Percentiles rank a stretch among this genome's conserved stretches.
Conservation (phyloP, 1,140 invertebrate genomes). For the Drosophila varians region DNA sequence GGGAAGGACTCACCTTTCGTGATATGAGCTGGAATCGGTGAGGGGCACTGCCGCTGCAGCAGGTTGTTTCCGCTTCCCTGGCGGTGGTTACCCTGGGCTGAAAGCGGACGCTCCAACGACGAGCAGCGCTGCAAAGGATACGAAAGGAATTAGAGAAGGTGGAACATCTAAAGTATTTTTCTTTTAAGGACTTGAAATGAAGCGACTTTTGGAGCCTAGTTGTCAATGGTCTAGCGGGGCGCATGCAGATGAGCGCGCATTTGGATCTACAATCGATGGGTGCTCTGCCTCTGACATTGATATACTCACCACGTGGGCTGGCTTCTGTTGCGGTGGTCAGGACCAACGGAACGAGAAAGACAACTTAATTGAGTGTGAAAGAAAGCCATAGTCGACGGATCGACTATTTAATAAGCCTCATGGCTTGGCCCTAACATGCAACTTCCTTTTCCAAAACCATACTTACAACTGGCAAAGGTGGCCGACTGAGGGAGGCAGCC, state of each 20-base stretch:
- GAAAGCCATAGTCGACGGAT: constrained; percentile 3
- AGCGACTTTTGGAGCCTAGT: constrained; percentile 19
- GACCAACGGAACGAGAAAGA: constrained; percentile 59
- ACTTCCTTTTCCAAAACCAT: too few species aligned
- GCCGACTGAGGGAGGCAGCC: constrained; percentile 83
- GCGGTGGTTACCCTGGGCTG: constrained; percentile 86
- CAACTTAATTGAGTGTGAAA: constrained; percentile 53
- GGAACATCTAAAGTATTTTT: accelerated
- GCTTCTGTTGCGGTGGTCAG: constrained; percentile 61
- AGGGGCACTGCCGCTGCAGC: constrained; percentile 86
- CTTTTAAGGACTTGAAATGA: constrained; percentile 13
- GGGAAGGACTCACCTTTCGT: constrained; percentile 87
- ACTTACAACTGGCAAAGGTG: constrained; percentile 87
- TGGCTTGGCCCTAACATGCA: too few species aligned
- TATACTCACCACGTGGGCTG: constrained; percentile 79
- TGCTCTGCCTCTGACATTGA: constrained; percentile 8
- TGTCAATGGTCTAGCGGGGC: constrained; percentile 13
- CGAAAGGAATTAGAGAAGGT: not conserved
- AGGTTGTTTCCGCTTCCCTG: constrained; percentile 84
- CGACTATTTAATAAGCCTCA: constrained; percentile 1
- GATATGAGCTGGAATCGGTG: constrained; percentile 89
- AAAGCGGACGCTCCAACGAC: constrained; percentile 89
- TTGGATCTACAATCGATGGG: constrained; percentile 20
- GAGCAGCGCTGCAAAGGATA: constrained; percentile 88
- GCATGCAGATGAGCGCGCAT: constrained; percentile 73